A percentile compares a stretch with the other conserved stretches of the same genome.
Evolutionary conservation across 2,113 vertebrate species (phyloP).

Genomic region (Phaethon lepturus): DNA sequence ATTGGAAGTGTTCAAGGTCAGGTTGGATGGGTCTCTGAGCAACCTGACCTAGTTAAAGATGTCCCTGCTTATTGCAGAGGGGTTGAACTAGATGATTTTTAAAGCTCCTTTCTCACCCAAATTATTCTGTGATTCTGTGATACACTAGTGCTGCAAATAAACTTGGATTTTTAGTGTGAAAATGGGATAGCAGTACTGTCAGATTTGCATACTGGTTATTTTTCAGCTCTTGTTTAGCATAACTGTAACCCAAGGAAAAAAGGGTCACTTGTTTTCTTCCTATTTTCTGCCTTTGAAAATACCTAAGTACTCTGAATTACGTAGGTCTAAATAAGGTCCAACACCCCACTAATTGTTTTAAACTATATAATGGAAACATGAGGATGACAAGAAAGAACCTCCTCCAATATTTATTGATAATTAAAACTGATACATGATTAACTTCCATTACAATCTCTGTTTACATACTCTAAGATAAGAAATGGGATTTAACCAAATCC

Average conservation of each 20-base stretch:
- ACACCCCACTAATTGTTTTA: not conserved
- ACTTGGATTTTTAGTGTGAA: not conserved
- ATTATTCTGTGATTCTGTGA: not conserved
- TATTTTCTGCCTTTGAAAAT: not conserved
- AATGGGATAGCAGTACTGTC: not conserved
- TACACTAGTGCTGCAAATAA: not conserved
- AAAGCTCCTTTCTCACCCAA: not conserved
- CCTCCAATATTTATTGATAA: not conserved
- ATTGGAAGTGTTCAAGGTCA: not conserved
- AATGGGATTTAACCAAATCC: not conserved
- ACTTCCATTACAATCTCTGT: not conserved
- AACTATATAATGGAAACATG: not conserved
- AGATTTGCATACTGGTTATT: not conserved
- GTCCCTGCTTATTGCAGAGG: not conserved
- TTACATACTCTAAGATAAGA: not conserved
- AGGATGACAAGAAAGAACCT: not conserved
- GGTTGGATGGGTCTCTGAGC: not conserved
- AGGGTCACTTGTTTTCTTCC: not conserved
- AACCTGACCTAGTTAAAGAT: not conserved
- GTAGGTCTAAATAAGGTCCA: not conserved
- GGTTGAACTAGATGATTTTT: not conserved
- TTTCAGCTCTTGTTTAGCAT: not conserved
- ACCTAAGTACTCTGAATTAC: not conserved
- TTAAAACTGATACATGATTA: not conserved
- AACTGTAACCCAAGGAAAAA: not conserved